Percentiles rank a stretch among this genome's conserved stretches.
Conservation (phyloP, 2,797 vertebrate species). For the Bucorvus abyssinicus region DNA sequence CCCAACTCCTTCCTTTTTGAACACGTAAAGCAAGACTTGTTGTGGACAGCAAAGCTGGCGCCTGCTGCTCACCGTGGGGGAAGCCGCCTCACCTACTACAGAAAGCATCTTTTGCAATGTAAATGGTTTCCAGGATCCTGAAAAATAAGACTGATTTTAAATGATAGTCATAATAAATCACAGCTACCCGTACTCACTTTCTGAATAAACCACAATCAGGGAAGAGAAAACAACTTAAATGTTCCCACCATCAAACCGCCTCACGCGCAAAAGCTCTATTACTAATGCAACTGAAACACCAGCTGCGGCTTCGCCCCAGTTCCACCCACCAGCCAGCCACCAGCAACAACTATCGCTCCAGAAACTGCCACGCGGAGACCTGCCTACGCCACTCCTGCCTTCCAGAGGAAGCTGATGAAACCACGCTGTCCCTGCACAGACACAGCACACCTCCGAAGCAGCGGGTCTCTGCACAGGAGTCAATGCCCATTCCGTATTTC, state of each 20-base stretch:
- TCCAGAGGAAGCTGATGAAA: neutral
- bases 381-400: accelerated
- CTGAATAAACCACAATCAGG: neutral
- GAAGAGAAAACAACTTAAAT: neutral
- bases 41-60: neutral
- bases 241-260: neutral
- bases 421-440: neutral
- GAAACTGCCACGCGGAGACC: neutral
- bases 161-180: neutral
- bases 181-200: neutral
- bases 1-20: accelerated
- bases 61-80: neutral
- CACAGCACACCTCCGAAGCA: neutral
- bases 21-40: neutral
- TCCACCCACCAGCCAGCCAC: neutral
- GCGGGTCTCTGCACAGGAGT: neutral
- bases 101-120: neutral
- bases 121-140: neutral
- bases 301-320: neutral
- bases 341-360: neutral
- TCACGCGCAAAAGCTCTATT: neutral
- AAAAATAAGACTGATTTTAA: neutral
- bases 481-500: neutral
- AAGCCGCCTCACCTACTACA: neutral
- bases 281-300: neutral